Evolutionary conservation across 1,140 invertebrate species (phyloP), one percentile per base, ranked within the genome.

Genomic region (Camponotus pennsylvanicus): DNA sequence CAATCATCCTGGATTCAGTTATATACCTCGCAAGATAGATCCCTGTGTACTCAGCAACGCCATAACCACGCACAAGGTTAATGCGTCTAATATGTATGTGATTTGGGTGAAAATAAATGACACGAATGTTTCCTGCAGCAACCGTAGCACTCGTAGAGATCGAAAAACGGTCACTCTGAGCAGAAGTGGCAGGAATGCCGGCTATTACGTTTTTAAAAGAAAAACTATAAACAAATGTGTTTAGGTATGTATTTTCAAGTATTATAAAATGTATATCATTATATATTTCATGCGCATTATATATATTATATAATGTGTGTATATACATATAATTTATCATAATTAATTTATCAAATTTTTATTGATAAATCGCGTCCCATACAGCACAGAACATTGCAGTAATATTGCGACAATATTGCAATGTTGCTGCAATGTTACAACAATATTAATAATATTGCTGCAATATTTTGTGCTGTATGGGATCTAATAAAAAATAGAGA

Each of bases 1-100:
- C 3, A 96, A 96, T 93, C 95, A 97, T 92, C 92, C 95, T n/a
- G 96, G 96, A 13, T 97, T 97, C 86, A 96, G 96, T 83, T 97
- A 96, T 89, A 86, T 94, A 27, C 95, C 94, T 71, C 94, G 96
- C 40, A 95, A 95, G 89, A 91, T 95, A 70, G 94, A 96, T 66
- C 88, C 93, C 2, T 96, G 96, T 86, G 89, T 92, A 55, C 91
- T 95, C 66, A 93, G 90, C 77, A 92, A 88, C 61, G 87, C 91
- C 13, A 94, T 95, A 55, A 95, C 94, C 0, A 90, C 93, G 18
- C 95, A 95, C 82, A 94, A 93, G 86, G 91, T 95, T 3, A 93
- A 89, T 75, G 80, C 89, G 2, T 78, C 92, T 1, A 92, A 70
- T 64, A 95, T 95, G 94, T 91, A 95, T 61, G 57, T 73, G 8